Base-by-base conservation (phyloP, 2,888 invertebrate genomes). In the Lasius fuliginosus region DNA sequence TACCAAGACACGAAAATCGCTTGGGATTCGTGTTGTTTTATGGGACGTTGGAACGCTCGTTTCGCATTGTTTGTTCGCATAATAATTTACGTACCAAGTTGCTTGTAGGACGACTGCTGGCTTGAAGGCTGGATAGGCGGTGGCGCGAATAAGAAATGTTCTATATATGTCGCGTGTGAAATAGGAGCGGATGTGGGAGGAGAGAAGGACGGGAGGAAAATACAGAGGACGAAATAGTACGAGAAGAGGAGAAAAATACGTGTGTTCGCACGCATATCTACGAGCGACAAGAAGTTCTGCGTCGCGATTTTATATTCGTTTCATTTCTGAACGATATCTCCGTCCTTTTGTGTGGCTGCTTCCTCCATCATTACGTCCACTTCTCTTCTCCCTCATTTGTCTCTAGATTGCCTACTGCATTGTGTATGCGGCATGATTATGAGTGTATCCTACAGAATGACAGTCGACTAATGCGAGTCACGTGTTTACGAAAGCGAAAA, bases 41-140 rank as follows among this genome's bases (percentile, higher is more conserved):
- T 87, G 81, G 82, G 85, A 86, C 74, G 83, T 69, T 79, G 84
- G 76, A 71, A 83, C 87, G 85, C 88, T 71, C 75, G 85, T 91
- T 82, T 86, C 85, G 85, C 83, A 88, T 90, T 92, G 92, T 92
- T 91, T 88, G 87, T 90, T 87, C 86, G 86, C 87, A 88, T 91
- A 92, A 92, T 92, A 90, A 92, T 92, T 92, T 86, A 90, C 87
- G 88, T 53, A 88, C 89, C 69, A 84, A 62, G 73, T 71, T 65
- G 58, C 85, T 77, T 83, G 83, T 62, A 81, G 83, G 65, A 88
- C 86, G 85, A 69, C 82, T 89, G 84, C 85, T 82, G 67, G 73
- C 84, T 64, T 56, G 82, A 64, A 74, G 84, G 36, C 53, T 49
- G 68, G 58, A 23, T 81, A 49, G 40, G 53, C 33, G 74, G 12